phyloP scores from a whole-genome alignment of 2,888 invertebrate genomes.

The Sacculina carcini region DNA sequence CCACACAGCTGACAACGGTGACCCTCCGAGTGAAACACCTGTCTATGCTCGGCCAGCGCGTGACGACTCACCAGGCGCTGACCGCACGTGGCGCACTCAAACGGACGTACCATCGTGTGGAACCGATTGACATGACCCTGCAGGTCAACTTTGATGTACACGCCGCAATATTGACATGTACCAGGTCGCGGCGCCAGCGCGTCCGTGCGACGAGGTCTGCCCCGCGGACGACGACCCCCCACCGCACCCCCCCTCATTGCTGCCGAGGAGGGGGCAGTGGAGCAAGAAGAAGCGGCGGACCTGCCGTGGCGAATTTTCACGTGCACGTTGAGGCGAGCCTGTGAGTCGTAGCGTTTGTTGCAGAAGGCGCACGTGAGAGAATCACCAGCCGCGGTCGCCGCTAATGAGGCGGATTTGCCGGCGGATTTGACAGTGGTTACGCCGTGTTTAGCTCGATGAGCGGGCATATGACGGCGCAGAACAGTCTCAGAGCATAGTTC shows the following conservation, averaged over 20 bases:
- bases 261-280: no score
- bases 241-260: neutral
- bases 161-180: neutral
- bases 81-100: neutral
- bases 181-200: neutral
- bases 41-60: neutral
- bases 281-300: no score
- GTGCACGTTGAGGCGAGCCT: no score
- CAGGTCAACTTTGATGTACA: neutral
- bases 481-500: no score
- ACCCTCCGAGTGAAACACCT: neutral
- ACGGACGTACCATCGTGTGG: neutral
- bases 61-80: neutral
- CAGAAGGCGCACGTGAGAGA: no score
- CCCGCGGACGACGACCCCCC: neutral
- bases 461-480: no score
- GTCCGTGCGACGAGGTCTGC: neutral
- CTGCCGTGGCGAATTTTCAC: no score
- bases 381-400: no score
- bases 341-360: no score
- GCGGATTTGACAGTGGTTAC: no score
- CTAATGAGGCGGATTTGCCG: no score
- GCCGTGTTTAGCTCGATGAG: no score
- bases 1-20: neutral
- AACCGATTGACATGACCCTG: conserved; percentile 1